A percentile compares a stretch with the other conserved stretches of the same genome.
Conservation (phyloP, 2,888 invertebrate genomes). For the Spilosoma lubricipeda region DNA sequence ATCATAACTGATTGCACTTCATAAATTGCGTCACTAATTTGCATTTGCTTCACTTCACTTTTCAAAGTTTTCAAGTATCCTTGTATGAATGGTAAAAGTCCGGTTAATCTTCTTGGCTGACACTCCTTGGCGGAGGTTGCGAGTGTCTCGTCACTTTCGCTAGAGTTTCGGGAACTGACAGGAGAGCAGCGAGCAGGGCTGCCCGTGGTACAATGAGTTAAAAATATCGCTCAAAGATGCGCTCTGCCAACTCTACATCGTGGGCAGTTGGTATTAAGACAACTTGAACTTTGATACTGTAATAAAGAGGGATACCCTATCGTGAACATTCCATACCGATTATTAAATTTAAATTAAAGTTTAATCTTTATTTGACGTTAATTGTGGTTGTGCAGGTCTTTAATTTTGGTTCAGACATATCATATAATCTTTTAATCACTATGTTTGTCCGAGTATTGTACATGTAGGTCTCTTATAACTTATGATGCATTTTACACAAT, state of each 20-base stretch:
- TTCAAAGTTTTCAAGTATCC: conserved; percentile 47
- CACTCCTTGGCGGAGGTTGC: conserved; percentile 58
- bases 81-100: conserved; percentile 43
- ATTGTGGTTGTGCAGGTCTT: conserved; percentile 9
- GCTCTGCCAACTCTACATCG: conserved; percentile 82
- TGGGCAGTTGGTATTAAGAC: conserved; percentile 73
- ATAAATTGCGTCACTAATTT: conserved; percentile 39
- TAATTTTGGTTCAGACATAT: background rate
- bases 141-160: conserved; percentile 79
- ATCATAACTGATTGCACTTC: conserved; percentile 57
- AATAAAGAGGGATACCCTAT: conserved; percentile 57
- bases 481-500: background rate
- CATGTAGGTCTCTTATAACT: background rate
- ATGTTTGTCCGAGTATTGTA: background rate
- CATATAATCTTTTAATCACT: background rate
- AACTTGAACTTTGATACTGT: conserved; percentile 80
- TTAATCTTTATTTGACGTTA: background rate
- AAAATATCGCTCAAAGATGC: conserved; percentile 85
- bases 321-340: conserved; percentile 43
- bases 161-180: conserved; percentile 73
- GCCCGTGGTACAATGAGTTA: conserved; percentile 85
- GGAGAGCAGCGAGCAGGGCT: conserved; percentile 78
- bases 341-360: background rate
- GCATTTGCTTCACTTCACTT: conserved; percentile 52
- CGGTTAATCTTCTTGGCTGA: conserved; percentile 49